These are phyloP conservation scores for Bothrops jararaca DNA, from an alignment of 2,113 vertebrate species.

Conservation along the genomic window DNA sequence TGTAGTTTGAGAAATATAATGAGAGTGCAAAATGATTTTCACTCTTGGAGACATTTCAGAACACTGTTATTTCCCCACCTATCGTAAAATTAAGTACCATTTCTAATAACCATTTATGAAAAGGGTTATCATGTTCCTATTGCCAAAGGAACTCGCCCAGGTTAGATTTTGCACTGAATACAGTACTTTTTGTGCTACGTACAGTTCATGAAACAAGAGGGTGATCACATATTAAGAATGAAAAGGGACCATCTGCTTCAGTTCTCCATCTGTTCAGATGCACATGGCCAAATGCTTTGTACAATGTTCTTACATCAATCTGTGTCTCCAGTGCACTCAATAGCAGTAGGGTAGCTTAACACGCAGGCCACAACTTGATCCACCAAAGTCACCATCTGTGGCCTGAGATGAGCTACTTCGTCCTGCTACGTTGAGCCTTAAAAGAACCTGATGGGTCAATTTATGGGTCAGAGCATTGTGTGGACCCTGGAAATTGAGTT, in stretches of 20 bases:
- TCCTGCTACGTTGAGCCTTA: not conserved
- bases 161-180: constrained; percentile 5
- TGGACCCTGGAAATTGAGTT: not conserved
- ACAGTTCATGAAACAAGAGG: not conserved
- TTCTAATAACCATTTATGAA: constrained; percentile 5
- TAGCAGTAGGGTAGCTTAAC: not conserved
- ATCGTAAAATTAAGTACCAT: constrained; percentile 14
- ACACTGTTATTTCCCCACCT: not conserved
- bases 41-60: constrained; percentile 8
- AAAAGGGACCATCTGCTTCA: constrained; percentile 2
- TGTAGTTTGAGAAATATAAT: constrained; percentile 35
- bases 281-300: not conserved
- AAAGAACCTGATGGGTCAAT: not conserved
- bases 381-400: not conserved
- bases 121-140: not conserved
- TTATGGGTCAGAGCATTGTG: not conserved
- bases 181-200: not conserved
- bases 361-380: not conserved
- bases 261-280: not conserved
- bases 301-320: not conserved
- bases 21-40: constrained; percentile 26
- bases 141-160: not conserved
- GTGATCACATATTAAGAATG: not conserved
- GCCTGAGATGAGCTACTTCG: not conserved
- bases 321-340: not conserved